Evolutionary conservation across 2,888 invertebrate genomes (phyloP).

Genomic region (Sinhomidia bicolor): DNA sequence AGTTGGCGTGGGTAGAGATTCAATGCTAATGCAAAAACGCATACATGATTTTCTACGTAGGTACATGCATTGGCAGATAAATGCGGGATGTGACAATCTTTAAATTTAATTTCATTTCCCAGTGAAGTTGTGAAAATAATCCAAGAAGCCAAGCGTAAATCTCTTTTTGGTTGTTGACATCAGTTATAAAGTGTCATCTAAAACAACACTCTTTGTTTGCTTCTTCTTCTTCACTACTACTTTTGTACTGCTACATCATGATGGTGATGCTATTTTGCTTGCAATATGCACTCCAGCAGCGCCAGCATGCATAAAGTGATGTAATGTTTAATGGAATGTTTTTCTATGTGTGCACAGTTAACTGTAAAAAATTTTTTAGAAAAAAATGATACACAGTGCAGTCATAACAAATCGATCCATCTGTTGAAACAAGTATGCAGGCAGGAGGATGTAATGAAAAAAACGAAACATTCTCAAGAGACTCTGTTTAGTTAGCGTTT

Average conservation of each 20-base stretch:
- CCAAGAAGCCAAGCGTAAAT: not conserved
- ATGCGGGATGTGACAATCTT: not conserved
- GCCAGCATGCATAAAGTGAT: not conserved
- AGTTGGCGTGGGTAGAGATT: conserved; percentile 44
- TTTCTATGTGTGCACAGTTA: conserved; percentile 10
- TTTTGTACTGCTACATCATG: no score
- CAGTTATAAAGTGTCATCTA: not conserved
- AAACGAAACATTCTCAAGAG: not conserved
- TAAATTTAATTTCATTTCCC: not conserved
- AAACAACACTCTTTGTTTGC: not conserved
- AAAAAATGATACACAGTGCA: not conserved
- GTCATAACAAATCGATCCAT: conserved; percentile 24
- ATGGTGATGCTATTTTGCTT: not conserved
- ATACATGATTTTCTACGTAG: not conserved
- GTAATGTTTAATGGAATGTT: not conserved
- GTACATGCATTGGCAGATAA: not conserved
- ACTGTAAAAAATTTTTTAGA: no score
- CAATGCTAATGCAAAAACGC: conserved; percentile 37
- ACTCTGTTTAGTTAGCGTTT: not conserved
- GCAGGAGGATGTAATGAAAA: not conserved
- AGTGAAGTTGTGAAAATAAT: conserved; percentile 11
- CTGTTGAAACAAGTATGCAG: not conserved
- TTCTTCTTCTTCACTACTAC: no score
- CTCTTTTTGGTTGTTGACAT: conserved; percentile 19
- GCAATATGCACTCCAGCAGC: not conserved